phyloP scores from a whole-genome alignment of 2,797 vertebrate genomes.

The Staurois parvus region DNA sequence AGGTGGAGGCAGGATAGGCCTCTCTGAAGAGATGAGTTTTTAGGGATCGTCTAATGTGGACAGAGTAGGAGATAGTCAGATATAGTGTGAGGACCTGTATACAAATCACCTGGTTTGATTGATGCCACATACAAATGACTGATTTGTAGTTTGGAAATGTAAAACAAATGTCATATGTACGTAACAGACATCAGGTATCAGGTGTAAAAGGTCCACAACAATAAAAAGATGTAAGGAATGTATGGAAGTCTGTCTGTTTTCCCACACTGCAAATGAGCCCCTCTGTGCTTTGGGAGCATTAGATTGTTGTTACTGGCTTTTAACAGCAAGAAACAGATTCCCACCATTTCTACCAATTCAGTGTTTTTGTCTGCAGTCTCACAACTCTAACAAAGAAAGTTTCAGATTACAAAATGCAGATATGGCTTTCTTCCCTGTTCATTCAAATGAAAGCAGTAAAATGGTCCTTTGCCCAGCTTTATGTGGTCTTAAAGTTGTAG shows the following conservation, averaged over 20 bases:
- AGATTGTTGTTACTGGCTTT: not conserved
- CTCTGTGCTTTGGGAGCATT: not conserved
- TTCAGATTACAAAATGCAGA: slow-evolving; percentile 19
- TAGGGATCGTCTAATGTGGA: too few species aligned
- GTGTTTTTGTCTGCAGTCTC: not conserved
- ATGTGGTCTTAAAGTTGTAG: not conserved
- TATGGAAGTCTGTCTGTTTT: not conserved
- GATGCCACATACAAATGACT: too few species aligned
- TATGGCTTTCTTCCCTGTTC: not conserved
- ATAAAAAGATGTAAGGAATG: not conserved
- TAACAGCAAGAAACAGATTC: not conserved
- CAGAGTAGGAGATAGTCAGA: too few species aligned
- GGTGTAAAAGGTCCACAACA: too few species aligned
- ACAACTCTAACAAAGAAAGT: slow-evolving; percentile 6
- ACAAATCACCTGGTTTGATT: too few species aligned
- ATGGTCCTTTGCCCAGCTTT: not conserved
- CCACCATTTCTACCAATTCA: not conserved
- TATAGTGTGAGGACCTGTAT: too few species aligned
- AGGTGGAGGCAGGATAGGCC: too few species aligned
- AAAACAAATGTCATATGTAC: too few species aligned
- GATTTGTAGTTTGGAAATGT: too few species aligned
- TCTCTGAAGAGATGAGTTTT: too few species aligned
- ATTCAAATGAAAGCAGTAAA: not conserved
- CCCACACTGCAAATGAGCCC: not conserved
- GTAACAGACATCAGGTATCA: too few species aligned